A percentile compares a stretch with the other conserved stretches of the same genome.
Evolutionary conservation across 2,797 vertebrate species (phyloP).

Genomic region (Hozukius guyotensis): DNA sequence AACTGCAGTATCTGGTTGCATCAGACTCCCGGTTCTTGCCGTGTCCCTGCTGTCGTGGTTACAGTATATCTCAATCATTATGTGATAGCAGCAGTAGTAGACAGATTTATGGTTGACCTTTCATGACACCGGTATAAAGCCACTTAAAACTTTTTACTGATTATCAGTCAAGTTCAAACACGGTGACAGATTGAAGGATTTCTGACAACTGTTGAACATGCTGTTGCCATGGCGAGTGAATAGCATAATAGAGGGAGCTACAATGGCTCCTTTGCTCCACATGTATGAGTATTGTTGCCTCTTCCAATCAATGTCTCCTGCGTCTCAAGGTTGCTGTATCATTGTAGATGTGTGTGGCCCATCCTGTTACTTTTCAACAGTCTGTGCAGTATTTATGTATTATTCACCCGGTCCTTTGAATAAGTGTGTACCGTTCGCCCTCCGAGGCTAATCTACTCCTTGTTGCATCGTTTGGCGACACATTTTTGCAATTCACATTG

Average conservation of each 20-base stretch:
- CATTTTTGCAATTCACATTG: conserved; percentile 67
- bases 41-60: conserved; percentile 11
- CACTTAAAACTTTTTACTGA: conserved; percentile 47
- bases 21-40: conserved; percentile 15
- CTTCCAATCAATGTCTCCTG: conserved; percentile 45
- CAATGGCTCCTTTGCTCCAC: conserved; percentile 39
- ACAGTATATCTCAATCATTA: conserved; percentile 28
- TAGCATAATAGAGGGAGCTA: conserved; percentile 45
- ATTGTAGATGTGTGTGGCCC: conserved; percentile 47
- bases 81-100: conserved; percentile 7
- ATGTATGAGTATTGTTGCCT: conserved; percentile 57
- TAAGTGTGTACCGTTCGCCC: conserved; percentile 44
- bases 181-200: conserved; percentile 39
- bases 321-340: conserved; percentile 68
- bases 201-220: conserved; percentile 23
- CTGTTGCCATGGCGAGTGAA: conserved; percentile 67
- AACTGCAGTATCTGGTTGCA: not conserved
- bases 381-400: conserved; percentile 57
- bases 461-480: conserved; percentile 62
- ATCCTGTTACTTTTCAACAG: conserved; percentile 45
- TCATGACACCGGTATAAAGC: conserved; percentile 26
- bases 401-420: conserved; percentile 62
- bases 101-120: conserved; percentile 38
- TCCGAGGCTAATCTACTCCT: conserved; percentile 67
- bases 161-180: conserved; percentile 39